Evolutionary conservation across 1,140 invertebrate species (phyloP).

Genomic region (Eriocheir sinensis): DNA sequence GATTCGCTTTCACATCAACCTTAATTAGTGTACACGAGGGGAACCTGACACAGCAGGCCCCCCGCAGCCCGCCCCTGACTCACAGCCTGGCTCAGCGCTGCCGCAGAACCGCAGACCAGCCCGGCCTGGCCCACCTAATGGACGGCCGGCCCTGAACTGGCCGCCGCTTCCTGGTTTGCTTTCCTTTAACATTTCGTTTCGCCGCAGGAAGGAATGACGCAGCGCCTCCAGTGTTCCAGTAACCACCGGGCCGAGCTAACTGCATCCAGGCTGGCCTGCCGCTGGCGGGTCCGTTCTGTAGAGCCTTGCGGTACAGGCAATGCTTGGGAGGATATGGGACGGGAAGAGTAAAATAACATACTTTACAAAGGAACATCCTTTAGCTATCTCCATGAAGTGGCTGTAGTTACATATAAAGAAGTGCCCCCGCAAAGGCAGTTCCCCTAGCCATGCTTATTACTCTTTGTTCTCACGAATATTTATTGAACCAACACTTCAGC

Average conservation of each 20-base stretch:
- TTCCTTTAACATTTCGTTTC: not conserved
- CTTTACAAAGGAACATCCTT: not conserved
- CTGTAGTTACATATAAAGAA: too few relatives aligned
- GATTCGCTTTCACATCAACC: conserved; percentile 64
- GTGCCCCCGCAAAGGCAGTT: too few relatives aligned
- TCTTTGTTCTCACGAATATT: too few relatives aligned
- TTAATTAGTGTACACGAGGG: conserved; percentile 62
- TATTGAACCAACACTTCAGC: too few relatives aligned
- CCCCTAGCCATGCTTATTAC: too few relatives aligned
- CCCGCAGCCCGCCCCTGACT: not conserved
- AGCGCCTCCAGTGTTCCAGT: too few relatives aligned
- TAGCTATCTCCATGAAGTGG: too few relatives aligned
- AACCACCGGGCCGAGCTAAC: not conserved
- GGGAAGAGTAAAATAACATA: not conserved
- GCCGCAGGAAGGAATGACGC: not conserved
- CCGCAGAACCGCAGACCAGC: not conserved
- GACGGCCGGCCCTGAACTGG: not conserved
- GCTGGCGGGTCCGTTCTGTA: not conserved
- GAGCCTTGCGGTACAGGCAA: not conserved
- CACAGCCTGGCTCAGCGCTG: not conserved
- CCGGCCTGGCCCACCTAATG: not conserved
- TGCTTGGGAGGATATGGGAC: not conserved
- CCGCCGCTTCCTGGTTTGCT: not conserved
- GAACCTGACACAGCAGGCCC: not conserved
- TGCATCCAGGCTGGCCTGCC: not conserved